Conservation (phyloP, 2,888 invertebrate genomes). For the Athalia rosae region DNA sequence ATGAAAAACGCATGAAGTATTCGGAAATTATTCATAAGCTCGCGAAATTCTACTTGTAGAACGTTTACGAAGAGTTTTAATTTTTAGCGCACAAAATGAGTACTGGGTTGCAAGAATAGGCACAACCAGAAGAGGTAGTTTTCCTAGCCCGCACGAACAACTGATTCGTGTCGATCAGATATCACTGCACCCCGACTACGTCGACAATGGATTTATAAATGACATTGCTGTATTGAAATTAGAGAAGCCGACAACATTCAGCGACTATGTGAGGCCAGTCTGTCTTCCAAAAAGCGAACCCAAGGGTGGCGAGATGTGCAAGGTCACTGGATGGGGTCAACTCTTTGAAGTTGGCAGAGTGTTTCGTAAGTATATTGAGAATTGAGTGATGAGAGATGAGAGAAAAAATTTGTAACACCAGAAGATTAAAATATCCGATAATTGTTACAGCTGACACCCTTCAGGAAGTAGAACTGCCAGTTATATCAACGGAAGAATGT, state of each 20-base stretch:
- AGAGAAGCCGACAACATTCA: constrained; percentile 77
- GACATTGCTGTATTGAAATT: constrained; percentile 84
- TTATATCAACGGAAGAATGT: constrained; percentile 86
- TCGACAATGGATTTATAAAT: constrained; percentile 85
- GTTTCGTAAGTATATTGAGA: constrained; percentile 80
- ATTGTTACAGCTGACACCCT: constrained; percentile 82
- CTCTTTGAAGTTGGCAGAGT: constrained; percentile 86
- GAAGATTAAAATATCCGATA: constrained; percentile 11
- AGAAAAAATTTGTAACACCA: constrained; percentile 22
- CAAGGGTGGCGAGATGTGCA: constrained; percentile 82
- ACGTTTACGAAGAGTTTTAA: constrained; percentile 21
- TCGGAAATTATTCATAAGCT: too few species aligned
- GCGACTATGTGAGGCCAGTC: constrained; percentile 80
- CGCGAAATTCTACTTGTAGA: not conserved
- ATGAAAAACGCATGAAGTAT: not conserved
- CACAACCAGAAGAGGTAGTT: constrained; percentile 82
- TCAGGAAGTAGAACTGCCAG: constrained; percentile 87
- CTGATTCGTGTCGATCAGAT: constrained; percentile 80
- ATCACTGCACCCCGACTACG: constrained; percentile 84
- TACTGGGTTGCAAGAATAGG: constrained; percentile 89
- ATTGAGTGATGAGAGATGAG: constrained; percentile 9
- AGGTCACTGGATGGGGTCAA: constrained; percentile 89
- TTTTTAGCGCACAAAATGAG: constrained; percentile 80
- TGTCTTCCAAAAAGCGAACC: constrained; percentile 80
- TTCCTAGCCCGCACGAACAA: constrained; percentile 86